phyloP scores from a whole-genome alignment of 2,113 vertebrate genomes.

The Rhineura floridana region DNA sequence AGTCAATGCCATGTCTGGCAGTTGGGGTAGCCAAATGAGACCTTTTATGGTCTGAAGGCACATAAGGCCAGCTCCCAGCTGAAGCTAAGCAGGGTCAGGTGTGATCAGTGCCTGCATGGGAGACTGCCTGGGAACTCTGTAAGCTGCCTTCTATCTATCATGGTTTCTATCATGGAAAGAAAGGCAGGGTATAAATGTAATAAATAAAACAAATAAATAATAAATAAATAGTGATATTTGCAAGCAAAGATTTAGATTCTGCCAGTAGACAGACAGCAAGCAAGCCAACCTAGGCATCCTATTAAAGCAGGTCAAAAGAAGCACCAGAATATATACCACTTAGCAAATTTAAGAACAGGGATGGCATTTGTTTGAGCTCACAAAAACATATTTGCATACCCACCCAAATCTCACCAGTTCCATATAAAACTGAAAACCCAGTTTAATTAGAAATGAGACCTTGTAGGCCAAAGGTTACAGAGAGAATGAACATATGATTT shows the following conservation, averaged over 20 bases:
- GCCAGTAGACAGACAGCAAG: not conserved
- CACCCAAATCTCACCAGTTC: slow-evolving; percentile 43
- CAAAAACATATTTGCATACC: not conserved
- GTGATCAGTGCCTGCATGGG: too few relatives aligned
- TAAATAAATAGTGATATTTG: not conserved
- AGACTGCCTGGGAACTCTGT: too few relatives aligned
- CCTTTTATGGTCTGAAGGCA: too few relatives aligned
- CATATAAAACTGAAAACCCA: slow-evolving; percentile 42
- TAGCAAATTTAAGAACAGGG: not conserved
- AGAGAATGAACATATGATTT: slow-evolving; percentile 53
- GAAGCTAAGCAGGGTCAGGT: too few relatives aligned
- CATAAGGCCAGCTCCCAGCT: too few relatives aligned
- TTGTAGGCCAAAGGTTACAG: slow-evolving; percentile 21
- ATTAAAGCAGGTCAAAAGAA: not conserved
- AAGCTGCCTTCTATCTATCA: too few relatives aligned
- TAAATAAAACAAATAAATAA: too few relatives aligned
- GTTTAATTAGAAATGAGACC: slow-evolving; percentile 58
- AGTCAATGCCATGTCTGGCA: too few relatives aligned
- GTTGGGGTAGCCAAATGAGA: too few relatives aligned
- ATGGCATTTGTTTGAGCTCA: not conserved
- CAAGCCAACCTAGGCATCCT: not conserved
- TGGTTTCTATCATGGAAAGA: too few relatives aligned
- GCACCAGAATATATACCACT: too few relatives aligned
- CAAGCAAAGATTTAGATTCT: not conserved
- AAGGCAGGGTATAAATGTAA: too few relatives aligned